These are phyloP conservation scores for Sardina pilchardus DNA, from an alignment of 2,113 vertebrate species.

Conservation along the genomic window DNA sequence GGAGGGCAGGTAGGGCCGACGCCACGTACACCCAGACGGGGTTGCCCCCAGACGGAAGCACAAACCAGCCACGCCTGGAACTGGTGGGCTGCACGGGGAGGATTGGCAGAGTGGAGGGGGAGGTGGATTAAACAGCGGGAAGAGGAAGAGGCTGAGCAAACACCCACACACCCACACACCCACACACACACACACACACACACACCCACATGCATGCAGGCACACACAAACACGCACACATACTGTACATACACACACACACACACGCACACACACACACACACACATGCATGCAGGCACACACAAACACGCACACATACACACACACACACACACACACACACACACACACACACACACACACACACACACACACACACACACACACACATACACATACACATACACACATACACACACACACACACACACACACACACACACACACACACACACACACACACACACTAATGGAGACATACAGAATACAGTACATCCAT, in stretches of 20 bases:
- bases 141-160: not conserved
- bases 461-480: too few species aligned
- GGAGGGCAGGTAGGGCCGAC: conserved; percentile 86
- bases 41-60: conserved; percentile 92
- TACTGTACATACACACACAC: not conserved
- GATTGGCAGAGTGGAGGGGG: conserved; percentile 5
- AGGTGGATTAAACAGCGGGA: not conserved
- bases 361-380: not conserved
- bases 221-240: not conserved
- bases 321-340: not conserved
- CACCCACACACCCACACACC: not conserved
- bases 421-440: not conserved
- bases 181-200: not conserved
- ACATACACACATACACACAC: not conserved
- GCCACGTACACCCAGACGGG: conserved; percentile 97
- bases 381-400: not conserved
- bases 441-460: too few species aligned
- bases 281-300: not conserved
- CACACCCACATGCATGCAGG: not conserved
- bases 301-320: not conserved
- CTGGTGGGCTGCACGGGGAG: conserved; percentile 83
- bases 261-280: not conserved
- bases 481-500: too few species aligned
- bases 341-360: not conserved
- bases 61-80: conserved; percentile 89